Percentiles rank a stretch among this genome's conserved stretches.
phyloP scores from a whole-genome alignment of 2,797 vertebrate genomes.

The Pelobates cultripes region DNA sequence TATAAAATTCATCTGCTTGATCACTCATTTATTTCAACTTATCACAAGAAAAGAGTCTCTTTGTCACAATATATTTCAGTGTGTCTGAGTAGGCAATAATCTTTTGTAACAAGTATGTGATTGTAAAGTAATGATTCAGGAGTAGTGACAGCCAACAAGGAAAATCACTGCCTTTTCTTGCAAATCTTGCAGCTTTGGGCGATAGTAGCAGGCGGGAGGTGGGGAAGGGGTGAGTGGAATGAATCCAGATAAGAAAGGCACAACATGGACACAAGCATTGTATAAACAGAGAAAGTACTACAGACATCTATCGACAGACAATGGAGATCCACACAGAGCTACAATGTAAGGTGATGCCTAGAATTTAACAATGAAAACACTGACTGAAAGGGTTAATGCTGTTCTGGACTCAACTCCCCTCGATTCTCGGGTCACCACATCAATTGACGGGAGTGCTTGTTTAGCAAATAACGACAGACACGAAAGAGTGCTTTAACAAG shows the following conservation, averaged over 20 bases:
- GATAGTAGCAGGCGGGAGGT: background rate
- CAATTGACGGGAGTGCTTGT: no score
- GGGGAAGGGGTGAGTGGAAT: background rate
- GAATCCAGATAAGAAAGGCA: constrained; percentile 1
- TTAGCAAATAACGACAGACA: no score
- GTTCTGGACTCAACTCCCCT: no score
- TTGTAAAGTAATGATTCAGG: constrained; percentile 37
- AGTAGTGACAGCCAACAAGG: constrained; percentile 32
- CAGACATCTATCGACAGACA: background rate
- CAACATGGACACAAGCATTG: background rate
- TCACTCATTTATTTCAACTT: constrained; percentile 24
- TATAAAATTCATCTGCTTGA: constrained; percentile 32
- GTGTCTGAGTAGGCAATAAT: constrained; percentile 29
- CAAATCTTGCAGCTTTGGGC: constrained; percentile 13
- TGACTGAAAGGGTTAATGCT: no score
- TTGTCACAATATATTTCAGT: constrained; percentile 39
- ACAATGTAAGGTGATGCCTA: background rate
- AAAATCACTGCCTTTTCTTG: constrained; percentile 11
- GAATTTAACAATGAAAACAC: no score
- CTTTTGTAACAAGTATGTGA: constrained; percentile 30
- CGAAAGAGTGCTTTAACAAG: no score
- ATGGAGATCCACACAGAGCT: background rate
- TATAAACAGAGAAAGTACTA: background rate
- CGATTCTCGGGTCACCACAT: no score
- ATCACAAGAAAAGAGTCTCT: constrained; percentile 28